Base-by-base conservation (phyloP, 2,113 vertebrate species). In the Macroglossus sobrinus region DNA sequence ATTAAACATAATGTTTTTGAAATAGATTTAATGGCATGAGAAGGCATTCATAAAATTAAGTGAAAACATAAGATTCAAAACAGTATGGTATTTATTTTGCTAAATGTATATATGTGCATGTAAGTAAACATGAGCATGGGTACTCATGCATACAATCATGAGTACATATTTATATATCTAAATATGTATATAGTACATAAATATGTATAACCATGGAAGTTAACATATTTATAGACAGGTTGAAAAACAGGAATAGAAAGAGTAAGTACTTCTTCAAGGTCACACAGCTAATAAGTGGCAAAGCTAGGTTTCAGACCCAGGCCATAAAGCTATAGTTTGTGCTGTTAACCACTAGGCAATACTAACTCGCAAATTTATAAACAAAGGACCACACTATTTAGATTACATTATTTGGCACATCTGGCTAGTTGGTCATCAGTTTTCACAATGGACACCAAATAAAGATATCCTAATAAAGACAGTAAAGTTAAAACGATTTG, bases 241-340 rank as follows among this genome's bases (percentile, higher is more conserved):
- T 63, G 94, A 80, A 92, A 85, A 91, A 91, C 6, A 66, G 55
- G 30, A 89, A 85, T 26, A 66, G 9, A 87, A 96, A 94, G 38
- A 64, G 61, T 82, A 95, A 80, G 16, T 96, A 93, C 22, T 88
- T 94, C 59, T 89, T 40, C 84, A 86, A 71, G 53, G 50, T 79
- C 84, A 92, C 53, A 95, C 47, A 89, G 79, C 74, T 95, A 95
- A 92, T 94, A 81, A 94, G 78, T 55, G 47, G 45, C 82, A 95
- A 93, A 95, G 71, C 72, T 45, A 88, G 38, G 9, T 96, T 93
- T 93, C 91, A 95, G 82, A 93, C 5, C 18, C 24, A 84, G 43
- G 9, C 26, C 55, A 59, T 21, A 59, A 8, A 38, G 35, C 30
- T 86, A 92, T n/a, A 85, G 45, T 63, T n/a, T 78, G n/a, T 79